A percentile compares a stretch with the other conserved stretches of the same genome.
These are phyloP conservation scores for Mustela nigripes DNA, from an alignment of 2,113 vertebrate species.

Conservation along the genomic window DNA sequence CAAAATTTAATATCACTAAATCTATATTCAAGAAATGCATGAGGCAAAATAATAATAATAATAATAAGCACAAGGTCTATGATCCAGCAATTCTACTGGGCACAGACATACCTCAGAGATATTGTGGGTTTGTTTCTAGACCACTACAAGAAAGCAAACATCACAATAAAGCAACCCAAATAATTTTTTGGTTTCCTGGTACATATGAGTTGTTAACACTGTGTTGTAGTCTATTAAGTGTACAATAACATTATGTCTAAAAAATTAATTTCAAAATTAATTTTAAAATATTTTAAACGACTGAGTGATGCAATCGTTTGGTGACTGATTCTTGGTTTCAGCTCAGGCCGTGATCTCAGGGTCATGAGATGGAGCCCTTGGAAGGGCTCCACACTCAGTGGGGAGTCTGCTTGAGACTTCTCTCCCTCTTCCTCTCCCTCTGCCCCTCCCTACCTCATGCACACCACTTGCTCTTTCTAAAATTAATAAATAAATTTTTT, in stretches of 20 bases:
- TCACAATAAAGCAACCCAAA: background rate
- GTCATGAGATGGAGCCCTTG: background rate
- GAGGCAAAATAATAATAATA: background rate
- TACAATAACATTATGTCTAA: background rate
- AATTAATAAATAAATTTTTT: background rate
- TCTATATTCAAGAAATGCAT: background rate
- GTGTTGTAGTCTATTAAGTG: background rate
- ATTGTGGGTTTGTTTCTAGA: background rate
- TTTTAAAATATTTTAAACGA: background rate
- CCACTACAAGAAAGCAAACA: background rate
- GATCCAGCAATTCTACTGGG: background rate
- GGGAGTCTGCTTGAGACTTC: background rate
- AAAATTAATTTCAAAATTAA: background rate
- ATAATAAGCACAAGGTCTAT: background rate
- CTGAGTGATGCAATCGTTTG: background rate
- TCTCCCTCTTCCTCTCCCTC: background rate
- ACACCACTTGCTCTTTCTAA: background rate
- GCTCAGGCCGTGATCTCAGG: background rate
- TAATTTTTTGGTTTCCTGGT: background rate
- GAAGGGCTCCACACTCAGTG: background rate
- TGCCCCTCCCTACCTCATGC: background rate
- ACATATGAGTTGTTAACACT: background rate
- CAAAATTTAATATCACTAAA: conserved; percentile 43
- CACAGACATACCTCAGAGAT: background rate
- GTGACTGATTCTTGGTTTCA: background rate